phyloP scores from a whole-genome alignment of 2,888 invertebrate species.

The Empis stercorea region DNA sequence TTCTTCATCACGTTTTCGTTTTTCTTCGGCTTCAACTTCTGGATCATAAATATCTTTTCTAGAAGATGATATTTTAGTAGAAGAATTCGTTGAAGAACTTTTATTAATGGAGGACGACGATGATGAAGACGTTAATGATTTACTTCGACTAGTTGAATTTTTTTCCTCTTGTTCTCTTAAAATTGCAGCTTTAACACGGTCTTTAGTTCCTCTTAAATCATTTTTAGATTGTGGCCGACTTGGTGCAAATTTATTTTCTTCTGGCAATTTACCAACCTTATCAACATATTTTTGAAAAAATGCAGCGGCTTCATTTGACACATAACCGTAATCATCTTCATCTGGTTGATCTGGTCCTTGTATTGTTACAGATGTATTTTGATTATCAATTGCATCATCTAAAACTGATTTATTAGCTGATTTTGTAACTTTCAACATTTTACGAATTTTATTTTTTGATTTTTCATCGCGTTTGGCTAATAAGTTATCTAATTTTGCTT shows the following conservation, averaged over 20 bases:
- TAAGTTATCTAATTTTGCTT: constrained; percentile 51
- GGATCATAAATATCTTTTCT: constrained; percentile 26
- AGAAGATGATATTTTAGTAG: not conserved
- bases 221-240: constrained; percentile 30
- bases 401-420: constrained; percentile 79
- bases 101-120: constrained; percentile 24
- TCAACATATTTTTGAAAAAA: constrained; percentile 75
- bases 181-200: constrained; percentile 65
- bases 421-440: constrained; percentile 75
- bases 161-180: constrained; percentile 59
- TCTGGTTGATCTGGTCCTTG: constrained; percentile 69
- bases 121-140: constrained; percentile 3
- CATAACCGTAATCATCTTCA: constrained; percentile 85
- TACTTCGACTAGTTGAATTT: constrained; percentile 38
- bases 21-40: constrained; percentile 23
- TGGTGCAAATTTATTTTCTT: constrained; percentile 55
- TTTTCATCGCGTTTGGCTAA: constrained; percentile 57
- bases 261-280: constrained; percentile 60
- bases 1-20: constrained; percentile 27
- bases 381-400: constrained; percentile 64
- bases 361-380: constrained; percentile 61
- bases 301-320: constrained; percentile 68
- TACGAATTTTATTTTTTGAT: constrained; percentile 58
- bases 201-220: constrained; percentile 45
- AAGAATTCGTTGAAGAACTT: constrained; percentile 11